Percentiles rank a stretch among this genome's conserved stretches.
Evolutionary conservation across 2,113 vertebrate species (phyloP).

Genomic region (Pitta sordida): DNA sequence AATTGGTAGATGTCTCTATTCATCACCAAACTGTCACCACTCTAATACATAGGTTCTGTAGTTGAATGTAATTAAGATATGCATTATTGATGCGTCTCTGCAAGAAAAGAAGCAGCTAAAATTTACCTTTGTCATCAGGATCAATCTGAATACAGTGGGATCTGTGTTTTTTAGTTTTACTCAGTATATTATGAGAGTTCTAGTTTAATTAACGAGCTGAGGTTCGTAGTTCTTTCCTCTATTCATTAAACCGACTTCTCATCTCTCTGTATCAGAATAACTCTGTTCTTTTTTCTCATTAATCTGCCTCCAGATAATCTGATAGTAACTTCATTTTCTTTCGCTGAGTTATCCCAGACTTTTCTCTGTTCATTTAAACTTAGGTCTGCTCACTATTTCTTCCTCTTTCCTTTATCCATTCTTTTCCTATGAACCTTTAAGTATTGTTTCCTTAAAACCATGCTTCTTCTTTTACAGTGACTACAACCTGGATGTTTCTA

Average conservation of each 20-base stretch:
- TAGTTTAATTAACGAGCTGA: conserved; percentile 1
- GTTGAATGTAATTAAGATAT: conserved; percentile 33
- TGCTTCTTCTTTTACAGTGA: neutral
- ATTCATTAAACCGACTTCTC: neutral
- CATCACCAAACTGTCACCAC: neutral
- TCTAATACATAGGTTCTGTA: neutral
- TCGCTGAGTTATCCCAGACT: neutral
- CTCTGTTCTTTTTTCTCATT: neutral
- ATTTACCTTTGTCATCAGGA: neutral
- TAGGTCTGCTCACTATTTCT: neutral
- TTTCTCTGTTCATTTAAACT: neutral
- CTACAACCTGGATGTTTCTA: neutral
- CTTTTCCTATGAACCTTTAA: neutral
- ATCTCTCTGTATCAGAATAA: neutral
- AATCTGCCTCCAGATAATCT: neutral
- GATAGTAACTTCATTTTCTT: neutral
- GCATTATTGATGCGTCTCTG: conserved; percentile 28
- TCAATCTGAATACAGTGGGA: neutral
- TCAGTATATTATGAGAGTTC: neutral
- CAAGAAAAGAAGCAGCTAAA: conserved; percentile 6
- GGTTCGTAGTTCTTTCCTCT: neutral
- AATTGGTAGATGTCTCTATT: neutral
- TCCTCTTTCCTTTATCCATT: neutral
- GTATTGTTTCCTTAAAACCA: neutral
- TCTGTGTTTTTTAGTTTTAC: neutral